Conservation (phyloP, 2,797 vertebrate species). For the Delichon dasypus region DNA sequence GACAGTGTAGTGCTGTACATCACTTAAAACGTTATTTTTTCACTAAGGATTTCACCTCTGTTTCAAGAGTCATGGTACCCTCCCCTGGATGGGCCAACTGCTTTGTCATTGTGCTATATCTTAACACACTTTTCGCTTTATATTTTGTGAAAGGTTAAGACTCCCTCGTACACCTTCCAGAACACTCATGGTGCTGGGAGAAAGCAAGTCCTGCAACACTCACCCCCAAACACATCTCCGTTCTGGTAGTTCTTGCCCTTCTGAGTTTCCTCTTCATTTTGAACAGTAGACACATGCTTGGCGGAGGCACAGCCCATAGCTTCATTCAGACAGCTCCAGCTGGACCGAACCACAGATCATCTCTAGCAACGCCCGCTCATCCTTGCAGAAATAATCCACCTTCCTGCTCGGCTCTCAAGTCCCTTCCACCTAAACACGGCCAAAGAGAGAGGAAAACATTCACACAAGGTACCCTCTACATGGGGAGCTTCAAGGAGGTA, state of each 20-base stretch:
- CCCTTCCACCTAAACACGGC: conserved; percentile 41
- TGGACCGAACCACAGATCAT: conserved; percentile 77
- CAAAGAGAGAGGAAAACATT: background rate
- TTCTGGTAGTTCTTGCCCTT: conserved; percentile 97
- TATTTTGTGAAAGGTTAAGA: background rate
- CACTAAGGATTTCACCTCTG: background rate
- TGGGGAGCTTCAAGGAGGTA: background rate
- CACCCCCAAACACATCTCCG: conserved; percentile 95
- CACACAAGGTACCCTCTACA: background rate
- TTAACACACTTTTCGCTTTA: background rate
- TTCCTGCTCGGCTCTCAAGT: background rate
- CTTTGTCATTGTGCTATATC: background rate
- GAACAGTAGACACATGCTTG: conserved; percentile 99
- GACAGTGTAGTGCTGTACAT: background rate
- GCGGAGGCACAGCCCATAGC: conserved; percentile 99
- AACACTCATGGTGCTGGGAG: background rate
- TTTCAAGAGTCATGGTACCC: background rate
- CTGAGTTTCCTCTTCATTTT: conserved; percentile 95
- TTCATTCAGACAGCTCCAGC: conserved; percentile 87
- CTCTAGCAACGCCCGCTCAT: conserved; percentile 74
- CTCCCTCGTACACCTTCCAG: background rate
- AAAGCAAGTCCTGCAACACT: conserved; percentile 60
- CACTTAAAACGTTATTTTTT: background rate
- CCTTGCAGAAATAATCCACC: conserved; percentile 53
- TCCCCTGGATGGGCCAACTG: background rate